Base-by-base conservation (phyloP, 2,888 invertebrate species). In the Hedychridium roseum region DNA sequence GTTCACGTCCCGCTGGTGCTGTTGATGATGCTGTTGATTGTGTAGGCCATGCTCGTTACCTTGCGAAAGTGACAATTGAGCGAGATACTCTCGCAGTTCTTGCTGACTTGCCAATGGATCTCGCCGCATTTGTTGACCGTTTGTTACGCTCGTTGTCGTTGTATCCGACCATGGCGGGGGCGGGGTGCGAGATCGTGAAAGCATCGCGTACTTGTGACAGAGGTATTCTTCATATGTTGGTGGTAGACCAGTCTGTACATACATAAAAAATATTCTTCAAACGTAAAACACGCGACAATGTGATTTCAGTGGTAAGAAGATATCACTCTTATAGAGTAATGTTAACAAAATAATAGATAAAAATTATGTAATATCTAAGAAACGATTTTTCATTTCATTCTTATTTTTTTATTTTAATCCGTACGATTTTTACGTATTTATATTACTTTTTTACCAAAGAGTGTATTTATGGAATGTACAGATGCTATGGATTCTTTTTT, bases 201-300 rank as follows among this genome's bases (percentile, higher is more conserved):
- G 50, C 66, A 73, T 65, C 27, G 70, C 67, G 54, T 72, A 71
- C 31, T 74, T 73, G 60, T 74, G 76, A 41, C 65, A 70, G 26
- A 78, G 64, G 50, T 75, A 77, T 48, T 79, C 79, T 42, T 79
- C 79, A 58, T 79, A 79, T 26, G 78, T 78, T 6, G 79, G 79
- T 3, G 78, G 79, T 27, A 79, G 57, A 14, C 79, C 77, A 6
- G 71, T 62, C 79, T 79, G 61, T 34, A 61, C 52, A 34, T 5
- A 6, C 14, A 50, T 40, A n/a, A n/a, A n/a, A n/a, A n/a, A n/a
- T n/a, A n/a, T n/a, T n/a, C n/a, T n/a, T n/a, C n/a, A n/a, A n/a
- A n/a, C n/a, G n/a, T n/a, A n/a, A n/a, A n/a, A n/a, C n/a, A n/a
- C n/a, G n/a, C n/a, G n/a, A n/a, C n/a, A n/a, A n/a, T n/a, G n/a